These are phyloP conservation scores for Hyposoter dolosus DNA, from an alignment of 2,888 invertebrate genomes.

Conservation along the genomic window DNA sequence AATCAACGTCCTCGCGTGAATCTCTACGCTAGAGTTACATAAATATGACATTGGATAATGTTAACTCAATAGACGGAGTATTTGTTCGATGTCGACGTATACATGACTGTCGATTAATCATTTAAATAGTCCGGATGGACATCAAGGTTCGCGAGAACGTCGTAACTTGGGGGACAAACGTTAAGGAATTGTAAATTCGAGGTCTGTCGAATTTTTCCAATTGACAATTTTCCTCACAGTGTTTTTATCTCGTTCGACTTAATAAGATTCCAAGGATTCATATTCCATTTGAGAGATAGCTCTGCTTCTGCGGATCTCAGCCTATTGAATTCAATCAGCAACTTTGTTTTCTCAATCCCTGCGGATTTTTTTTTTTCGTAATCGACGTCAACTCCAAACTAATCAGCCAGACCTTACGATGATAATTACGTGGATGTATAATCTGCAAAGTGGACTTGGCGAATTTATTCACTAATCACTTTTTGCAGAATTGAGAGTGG, in stretches of 20 bases:
- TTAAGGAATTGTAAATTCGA: neutral
- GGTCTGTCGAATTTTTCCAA: slow-evolving; percentile 2
- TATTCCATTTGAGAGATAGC: neutral
- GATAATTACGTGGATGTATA: neutral
- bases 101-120: slow-evolving; percentile 34
- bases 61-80: slow-evolving; percentile 22
- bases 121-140: slow-evolving; percentile 24
- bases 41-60: slow-evolving; percentile 61
- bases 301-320: neutral
- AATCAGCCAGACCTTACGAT: neutral
- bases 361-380: neutral
- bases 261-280: slow-evolving; percentile 11
- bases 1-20: slow-evolving; percentile 58
- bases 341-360: neutral
- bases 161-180: neutral
- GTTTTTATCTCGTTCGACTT: neutral
- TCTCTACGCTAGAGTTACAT: slow-evolving; percentile 21
- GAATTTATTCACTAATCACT: neutral
- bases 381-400: neutral
- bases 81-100: slow-evolving; percentile 26
- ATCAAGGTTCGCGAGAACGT: slow-evolving; percentile 6
- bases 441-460: neutral
- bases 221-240: neutral
- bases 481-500: neutral
- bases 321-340: neutral